Conservation (phyloP, 2,113 vertebrate genomes). For the Ailuropoda melanoleuca region DNA sequence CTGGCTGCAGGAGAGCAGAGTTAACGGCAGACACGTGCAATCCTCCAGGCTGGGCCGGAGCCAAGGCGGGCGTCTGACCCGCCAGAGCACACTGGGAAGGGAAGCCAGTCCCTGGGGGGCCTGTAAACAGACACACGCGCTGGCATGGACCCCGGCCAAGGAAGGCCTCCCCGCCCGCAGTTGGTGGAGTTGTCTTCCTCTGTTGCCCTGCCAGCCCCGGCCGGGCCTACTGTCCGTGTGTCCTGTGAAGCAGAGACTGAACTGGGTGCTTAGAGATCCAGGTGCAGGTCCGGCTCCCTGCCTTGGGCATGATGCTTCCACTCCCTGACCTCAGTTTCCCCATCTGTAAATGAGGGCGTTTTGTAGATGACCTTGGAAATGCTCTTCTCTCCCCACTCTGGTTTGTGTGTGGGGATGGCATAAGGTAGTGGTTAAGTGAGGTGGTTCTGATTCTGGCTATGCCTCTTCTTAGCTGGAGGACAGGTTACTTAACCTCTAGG, state of each 20-base stretch:
- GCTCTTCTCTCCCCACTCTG: background rate
- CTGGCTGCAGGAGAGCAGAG: background rate
- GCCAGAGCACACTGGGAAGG: background rate
- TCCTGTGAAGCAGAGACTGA: background rate
- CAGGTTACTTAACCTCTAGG: background rate
- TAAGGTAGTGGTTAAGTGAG: background rate
- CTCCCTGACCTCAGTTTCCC: background rate
- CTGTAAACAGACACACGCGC: background rate
- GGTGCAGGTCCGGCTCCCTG: background rate
- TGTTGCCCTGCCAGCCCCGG: background rate
- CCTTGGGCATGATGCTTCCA: background rate
- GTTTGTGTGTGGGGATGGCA: background rate
- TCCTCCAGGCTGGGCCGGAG: background rate
- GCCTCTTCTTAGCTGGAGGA: background rate
- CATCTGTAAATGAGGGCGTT: background rate
- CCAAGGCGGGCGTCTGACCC: accelerated
- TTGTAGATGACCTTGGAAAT: background rate
- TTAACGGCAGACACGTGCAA: background rate
- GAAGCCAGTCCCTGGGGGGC: background rate
- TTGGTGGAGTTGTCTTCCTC: background rate
- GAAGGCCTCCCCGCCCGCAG: background rate
- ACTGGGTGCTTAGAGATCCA: background rate
- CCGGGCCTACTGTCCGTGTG: accelerated
- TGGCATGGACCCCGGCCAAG: background rate
- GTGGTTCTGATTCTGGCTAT: background rate